phyloP scores from a whole-genome alignment of 2,888 invertebrate species.

The Glyphotaelius pellucidus region DNA sequence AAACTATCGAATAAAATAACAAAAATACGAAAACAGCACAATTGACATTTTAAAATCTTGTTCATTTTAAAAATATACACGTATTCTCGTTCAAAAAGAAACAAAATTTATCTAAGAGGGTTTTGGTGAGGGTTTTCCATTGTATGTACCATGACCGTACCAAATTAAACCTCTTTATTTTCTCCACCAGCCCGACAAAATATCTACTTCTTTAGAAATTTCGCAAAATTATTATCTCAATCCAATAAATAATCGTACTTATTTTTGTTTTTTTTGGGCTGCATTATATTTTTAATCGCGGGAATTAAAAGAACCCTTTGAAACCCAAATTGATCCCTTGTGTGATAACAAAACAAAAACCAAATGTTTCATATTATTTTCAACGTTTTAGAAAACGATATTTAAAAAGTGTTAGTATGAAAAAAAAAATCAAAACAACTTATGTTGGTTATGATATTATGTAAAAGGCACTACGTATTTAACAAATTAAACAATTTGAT shows the following conservation, averaged over 20 bases:
- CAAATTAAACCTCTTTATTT: neutral
- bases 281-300: neutral
- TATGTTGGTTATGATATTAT: too few species aligned
- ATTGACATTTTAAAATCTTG: too few species aligned
- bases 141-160: neutral
- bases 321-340: neutral
- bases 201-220: neutral
- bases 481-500: too few species aligned
- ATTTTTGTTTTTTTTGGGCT: neutral
- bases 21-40: too few species aligned
- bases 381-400: too few species aligned
- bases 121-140: neutral
- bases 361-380: too few species aligned
- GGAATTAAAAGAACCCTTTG: neutral
- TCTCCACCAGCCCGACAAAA: neutral
- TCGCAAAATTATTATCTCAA: neutral
- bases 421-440: too few species aligned
- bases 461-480: too few species aligned
- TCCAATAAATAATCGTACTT: neutral
- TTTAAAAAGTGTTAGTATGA: too few species aligned
- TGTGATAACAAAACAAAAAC: neutral
- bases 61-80: too few species aligned
- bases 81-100: neutral
- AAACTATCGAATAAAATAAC: neutral
- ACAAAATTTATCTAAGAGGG: neutral